Conservation (phyloP, 2,113 vertebrate species). For the Mastomys natalensis region DNA sequence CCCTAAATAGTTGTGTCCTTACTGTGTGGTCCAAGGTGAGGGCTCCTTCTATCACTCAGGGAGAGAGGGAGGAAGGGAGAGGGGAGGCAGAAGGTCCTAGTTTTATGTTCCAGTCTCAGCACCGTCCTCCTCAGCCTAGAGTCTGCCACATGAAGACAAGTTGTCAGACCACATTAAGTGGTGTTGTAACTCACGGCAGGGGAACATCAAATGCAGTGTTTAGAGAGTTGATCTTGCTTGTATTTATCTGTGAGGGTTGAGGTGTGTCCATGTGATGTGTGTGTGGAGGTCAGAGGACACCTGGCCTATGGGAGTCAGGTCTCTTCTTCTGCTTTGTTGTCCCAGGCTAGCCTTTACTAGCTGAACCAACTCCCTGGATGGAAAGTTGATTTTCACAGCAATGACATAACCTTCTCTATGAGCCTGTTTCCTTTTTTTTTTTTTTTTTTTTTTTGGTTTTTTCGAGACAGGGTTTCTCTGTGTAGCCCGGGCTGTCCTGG, state of each 20-base stretch:
- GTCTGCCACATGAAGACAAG: neutral
- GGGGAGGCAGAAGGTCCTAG: accelerated
- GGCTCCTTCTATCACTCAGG: too few relatives aligned
- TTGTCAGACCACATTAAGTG: neutral
- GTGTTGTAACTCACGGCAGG: neutral
- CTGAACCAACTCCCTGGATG: neutral
- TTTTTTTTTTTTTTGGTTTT: too few relatives aligned
- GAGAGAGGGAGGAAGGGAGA: neutral
- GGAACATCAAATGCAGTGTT: neutral
- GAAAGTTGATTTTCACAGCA: neutral
- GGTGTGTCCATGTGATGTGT: too few relatives aligned
- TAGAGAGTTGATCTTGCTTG: neutral
- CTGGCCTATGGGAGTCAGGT: neutral
- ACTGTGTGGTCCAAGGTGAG: too few relatives aligned
- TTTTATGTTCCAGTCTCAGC: neutral
- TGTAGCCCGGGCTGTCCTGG: too few relatives aligned
- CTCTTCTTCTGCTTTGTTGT: neutral
- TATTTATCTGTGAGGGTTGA: neutral
- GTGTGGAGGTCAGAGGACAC: neutral
- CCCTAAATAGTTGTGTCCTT: neutral
- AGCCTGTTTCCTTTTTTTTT: neutral
- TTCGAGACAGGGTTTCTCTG: too few relatives aligned
- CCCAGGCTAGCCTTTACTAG: neutral
- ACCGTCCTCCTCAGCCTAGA: neutral
- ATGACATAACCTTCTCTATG: accelerated